A percentile compares a stretch with the other conserved stretches of the same genome.
These are phyloP conservation scores for Carpatolechia fugitivella DNA, from an alignment of 2,888 invertebrate genomes.

Conservation along the genomic window DNA sequence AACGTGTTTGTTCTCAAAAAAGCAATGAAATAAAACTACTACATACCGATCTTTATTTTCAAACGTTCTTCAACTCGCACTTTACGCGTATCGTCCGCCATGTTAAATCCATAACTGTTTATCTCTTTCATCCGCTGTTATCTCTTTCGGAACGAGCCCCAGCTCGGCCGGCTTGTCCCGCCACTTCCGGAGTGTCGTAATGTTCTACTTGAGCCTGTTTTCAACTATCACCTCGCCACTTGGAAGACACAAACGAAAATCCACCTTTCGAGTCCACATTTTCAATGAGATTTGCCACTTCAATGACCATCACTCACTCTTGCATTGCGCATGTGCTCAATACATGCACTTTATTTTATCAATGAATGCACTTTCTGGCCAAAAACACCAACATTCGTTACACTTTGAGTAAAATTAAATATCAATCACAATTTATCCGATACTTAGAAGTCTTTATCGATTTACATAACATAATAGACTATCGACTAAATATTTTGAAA, in stretches of 20 bases:
- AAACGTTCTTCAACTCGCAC: constrained; percentile 95
- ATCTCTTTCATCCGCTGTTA: constrained; percentile 80
- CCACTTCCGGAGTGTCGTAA: constrained; percentile 80
- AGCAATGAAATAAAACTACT: constrained; percentile 40
- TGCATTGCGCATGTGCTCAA: constrained; percentile 71
- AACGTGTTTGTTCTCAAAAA: constrained; percentile 13
- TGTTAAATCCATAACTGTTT: constrained; percentile 91
- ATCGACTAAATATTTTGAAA: constrained; percentile 59
- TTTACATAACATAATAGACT: constrained; percentile 46
- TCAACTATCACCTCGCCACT: constrained; percentile 41
- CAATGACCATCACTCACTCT: constrained; percentile 45
- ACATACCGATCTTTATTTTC: constrained; percentile 96
- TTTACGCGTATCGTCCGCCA: constrained; percentile 94
- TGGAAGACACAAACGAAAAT: constrained; percentile 45
- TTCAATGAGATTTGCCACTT: constrained; percentile 37
- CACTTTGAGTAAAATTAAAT: neutral
- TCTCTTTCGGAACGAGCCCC: constrained; percentile 77
- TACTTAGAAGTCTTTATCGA: neutral
- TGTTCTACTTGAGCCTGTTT: constrained; percentile 71
- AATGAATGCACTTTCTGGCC: constrained; percentile 63
- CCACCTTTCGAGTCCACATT: constrained; percentile 45
- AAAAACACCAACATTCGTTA: constrained; percentile 34
- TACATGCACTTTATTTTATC: constrained; percentile 62
- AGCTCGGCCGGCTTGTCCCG: constrained; percentile 71
- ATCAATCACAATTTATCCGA: constrained; percentile 7